Base-by-base conservation (phyloP, 2,113 vertebrate genomes). In the Microcebus jonahi region DNA sequence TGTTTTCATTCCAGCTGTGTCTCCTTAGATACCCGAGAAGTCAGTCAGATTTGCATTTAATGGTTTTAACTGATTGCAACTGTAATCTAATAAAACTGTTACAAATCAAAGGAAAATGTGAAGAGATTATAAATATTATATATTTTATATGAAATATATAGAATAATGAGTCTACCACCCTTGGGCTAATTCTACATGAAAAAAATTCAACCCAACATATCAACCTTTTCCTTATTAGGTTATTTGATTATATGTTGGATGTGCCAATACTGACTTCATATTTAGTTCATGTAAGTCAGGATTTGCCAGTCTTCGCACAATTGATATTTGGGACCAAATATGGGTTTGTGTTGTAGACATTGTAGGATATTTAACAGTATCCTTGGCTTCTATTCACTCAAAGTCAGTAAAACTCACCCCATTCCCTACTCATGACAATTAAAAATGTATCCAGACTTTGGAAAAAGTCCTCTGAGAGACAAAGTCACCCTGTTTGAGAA, bases 1-100 rank as follows among this genome's bases (percentile, higher is more conserved):
- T 98, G 98, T 98, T 98, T 98, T 98, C 89, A 86, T 98, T 97
- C 97, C 98, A 98, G 96, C 98, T 98, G 96, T 97, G 97, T 97
- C 97, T 98, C 95, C 94, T 98, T 98, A 97, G 98, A 98, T 97
- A 98, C 92, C 98, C 97, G 97, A 98, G 97, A 98, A 98, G 90
- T 67, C 83, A 97, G 86, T 97, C 95, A 98, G 95, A 20, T 97
- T 97, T 98, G 61, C 63, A 87, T 77, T 98, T 98, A 98, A 98
- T 97, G 94, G 90, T 95, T 96, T 98, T 95, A 98, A 95, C 50
- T 98, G 96, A 98, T 97, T 98, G 94, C n/a, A 93, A 90, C 76
- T 97, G 81, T 97, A 98, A 98, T 97, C 97, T 97, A 97, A 98
- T 98, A 96, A 98, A 98, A 96, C 76, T 94, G 23, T 73, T 97